These are phyloP conservation scores for Argentina silus DNA, from an alignment of 2,797 vertebrate species.

Conservation along the genomic window DNA sequence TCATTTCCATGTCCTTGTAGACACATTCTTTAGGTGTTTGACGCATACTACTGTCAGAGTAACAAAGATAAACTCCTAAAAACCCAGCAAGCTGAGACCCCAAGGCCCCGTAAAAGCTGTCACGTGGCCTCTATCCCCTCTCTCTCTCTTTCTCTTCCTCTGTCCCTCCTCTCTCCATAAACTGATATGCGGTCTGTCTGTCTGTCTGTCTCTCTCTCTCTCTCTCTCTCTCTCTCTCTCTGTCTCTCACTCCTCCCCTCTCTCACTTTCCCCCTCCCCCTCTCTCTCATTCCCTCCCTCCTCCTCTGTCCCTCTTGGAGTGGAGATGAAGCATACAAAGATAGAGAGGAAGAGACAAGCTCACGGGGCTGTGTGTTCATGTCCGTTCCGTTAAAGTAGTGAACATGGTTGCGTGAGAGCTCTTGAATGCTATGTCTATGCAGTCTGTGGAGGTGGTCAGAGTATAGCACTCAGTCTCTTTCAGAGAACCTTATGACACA, in stretches of 20 bases:
- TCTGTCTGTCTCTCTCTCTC: too few relatives aligned
- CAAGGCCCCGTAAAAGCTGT: too few relatives aligned
- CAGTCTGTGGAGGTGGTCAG: not conserved
- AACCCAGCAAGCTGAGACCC: not conserved
- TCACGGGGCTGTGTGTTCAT: not conserved
- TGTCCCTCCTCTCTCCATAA: too few relatives aligned
- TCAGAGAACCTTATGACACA: not conserved
- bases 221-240: not conserved
- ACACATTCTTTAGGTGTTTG: not conserved
- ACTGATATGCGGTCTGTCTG: too few relatives aligned
- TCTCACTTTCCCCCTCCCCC: not conserved
- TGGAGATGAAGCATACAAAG: not conserved
- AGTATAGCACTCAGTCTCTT: too few relatives aligned
- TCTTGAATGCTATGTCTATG: not conserved
- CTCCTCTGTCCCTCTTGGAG: not conserved
- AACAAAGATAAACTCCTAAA: not conserved
- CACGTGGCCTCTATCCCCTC: too few relatives aligned
- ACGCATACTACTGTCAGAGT: not conserved
- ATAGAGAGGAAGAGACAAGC: slow-evolving; percentile 19
- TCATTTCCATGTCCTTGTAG: slow-evolving; percentile 23
- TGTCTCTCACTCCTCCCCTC: not conserved
- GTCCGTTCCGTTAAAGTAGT: too few relatives aligned
- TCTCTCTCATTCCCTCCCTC: not conserved
- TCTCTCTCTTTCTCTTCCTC: too few relatives aligned
- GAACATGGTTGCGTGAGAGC: not conserved